Conservation (phyloP, 2,888 invertebrate species). For the Brachyopa scutellaris region DNA sequence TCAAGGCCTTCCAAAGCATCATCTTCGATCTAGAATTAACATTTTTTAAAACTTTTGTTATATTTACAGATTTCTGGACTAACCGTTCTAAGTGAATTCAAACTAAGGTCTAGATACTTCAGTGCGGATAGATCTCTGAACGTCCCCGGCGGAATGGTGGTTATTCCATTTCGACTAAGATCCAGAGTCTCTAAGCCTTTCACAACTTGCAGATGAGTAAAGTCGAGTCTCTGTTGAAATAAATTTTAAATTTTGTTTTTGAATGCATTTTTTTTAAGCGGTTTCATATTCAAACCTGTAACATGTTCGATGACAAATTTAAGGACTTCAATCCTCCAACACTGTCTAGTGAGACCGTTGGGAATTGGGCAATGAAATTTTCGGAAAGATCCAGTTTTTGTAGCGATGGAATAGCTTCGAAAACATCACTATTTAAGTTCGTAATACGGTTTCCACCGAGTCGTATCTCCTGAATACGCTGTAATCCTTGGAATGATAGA, state of each 20-base stretch:
- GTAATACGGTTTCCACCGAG: conserved; percentile 90
- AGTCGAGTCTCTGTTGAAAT: conserved; percentile 88
- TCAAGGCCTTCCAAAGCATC: conserved; percentile 92
- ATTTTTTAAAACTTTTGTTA: background rate
- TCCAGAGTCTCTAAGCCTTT: conserved; percentile 89
- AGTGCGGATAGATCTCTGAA: conserved; percentile 89
- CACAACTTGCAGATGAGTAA: conserved; percentile 87
- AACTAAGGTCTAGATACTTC: conserved; percentile 90
- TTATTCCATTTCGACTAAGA: conserved; percentile 92
- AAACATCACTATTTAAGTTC: conserved; percentile 92
- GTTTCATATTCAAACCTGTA: conserved; percentile 84
- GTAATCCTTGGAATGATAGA: conserved; percentile 87
- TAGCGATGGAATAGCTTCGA: conserved; percentile 88
- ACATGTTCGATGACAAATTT: conserved; percentile 92
- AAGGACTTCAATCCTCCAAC: conserved; percentile 87
- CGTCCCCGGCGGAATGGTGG: conserved; percentile 90
- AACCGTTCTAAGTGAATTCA: conserved; percentile 93
- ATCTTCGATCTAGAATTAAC: conserved; percentile 88
- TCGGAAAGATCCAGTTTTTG: conserved; percentile 92
- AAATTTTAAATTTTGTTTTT: background rate
- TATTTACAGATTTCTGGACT: conserved; percentile 77
- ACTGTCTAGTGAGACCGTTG: conserved; percentile 88
- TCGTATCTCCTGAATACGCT: conserved; percentile 86
- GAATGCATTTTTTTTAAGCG: too few species aligned
- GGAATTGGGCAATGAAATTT: conserved; percentile 92